Evolutionary conservation across 2,113 vertebrate species (phyloP).

Genomic region (Polypterus bichir): DNA sequence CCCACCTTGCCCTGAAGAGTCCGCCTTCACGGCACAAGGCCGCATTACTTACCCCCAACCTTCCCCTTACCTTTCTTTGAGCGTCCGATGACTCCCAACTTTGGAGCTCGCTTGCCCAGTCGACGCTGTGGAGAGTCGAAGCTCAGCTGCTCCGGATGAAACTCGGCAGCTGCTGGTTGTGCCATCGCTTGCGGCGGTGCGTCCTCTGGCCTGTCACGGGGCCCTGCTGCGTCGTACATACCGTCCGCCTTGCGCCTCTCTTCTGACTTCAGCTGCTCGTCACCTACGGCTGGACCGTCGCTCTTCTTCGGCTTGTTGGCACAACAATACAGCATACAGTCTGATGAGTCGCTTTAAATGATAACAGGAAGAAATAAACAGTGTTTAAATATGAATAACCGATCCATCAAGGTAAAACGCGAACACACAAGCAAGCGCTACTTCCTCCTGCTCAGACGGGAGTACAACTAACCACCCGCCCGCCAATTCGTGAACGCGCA

Average conservation of each 20-base stretch:
- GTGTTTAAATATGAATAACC: too few relatives aligned
- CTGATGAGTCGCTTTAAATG: too few relatives aligned
- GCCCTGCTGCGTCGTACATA: slow-evolving; percentile 56
- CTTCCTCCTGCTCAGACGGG: too few relatives aligned
- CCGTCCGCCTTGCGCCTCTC: slow-evolving; percentile 20
- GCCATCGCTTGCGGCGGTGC: slow-evolving; percentile 36
- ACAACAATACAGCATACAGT: slow-evolving; percentile 35
- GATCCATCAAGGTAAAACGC: too few relatives aligned
- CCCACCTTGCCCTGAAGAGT: too few relatives aligned
- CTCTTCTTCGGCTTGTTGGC: slow-evolving; percentile 30
- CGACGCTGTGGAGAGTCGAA: slow-evolving; percentile 37
- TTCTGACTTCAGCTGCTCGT: slow-evolving; percentile 22
- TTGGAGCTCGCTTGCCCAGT: slow-evolving; percentile 48
- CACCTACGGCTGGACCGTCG: slow-evolving; percentile 1
- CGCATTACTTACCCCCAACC: too few relatives aligned
- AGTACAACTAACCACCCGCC: too few relatives aligned
- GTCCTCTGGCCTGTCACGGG: slow-evolving; percentile 42
- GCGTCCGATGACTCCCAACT: slow-evolving; percentile 57
- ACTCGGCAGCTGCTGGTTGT: slow-evolving; percentile 12
- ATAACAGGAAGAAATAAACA: too few relatives aligned
- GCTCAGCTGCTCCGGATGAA: slow-evolving; percentile 17
- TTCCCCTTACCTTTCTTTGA: slow-evolving; percentile 47
- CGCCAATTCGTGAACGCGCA: too few relatives aligned
- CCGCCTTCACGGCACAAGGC: too few relatives aligned
- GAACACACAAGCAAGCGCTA: too few relatives aligned